These are phyloP conservation scores for Steatocranus sp. DNA, from an alignment of 2,797 vertebrate species.

Conservation along the genomic window DNA sequence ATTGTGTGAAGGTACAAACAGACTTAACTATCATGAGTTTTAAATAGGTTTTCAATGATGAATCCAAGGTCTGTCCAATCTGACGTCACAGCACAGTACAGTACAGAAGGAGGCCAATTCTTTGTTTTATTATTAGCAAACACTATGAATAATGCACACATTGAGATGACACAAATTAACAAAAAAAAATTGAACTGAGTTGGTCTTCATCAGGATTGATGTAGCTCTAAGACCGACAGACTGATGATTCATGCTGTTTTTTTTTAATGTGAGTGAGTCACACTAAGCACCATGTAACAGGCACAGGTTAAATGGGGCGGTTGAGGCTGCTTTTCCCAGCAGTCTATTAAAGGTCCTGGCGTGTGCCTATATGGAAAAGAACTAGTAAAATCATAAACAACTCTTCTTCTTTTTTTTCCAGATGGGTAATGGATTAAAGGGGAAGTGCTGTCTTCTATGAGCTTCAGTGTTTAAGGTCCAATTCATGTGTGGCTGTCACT, in stretches of 20 bases:
- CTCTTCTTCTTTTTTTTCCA: neutral
- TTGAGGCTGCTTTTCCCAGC: neutral
- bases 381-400: neutral
- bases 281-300: neutral
- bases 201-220: neutral
- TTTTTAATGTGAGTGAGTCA: neutral
- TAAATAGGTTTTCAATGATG: neutral
- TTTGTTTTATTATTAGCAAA: neutral
- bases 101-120: neutral
- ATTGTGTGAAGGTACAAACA: neutral
- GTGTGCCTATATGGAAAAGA: neutral
- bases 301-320: neutral
- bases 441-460: neutral
- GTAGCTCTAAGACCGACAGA: neutral
- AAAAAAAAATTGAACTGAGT: neutral
- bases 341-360: neutral
- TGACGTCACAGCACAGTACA: neutral
- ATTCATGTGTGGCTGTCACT: neutral
- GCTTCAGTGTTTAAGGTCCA: constrained; percentile 1
- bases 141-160: neutral
- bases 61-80: neutral
- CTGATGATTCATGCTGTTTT: neutral
- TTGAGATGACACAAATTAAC: neutral
- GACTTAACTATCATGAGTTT: neutral
- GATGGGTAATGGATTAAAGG: constrained; percentile 29